phyloP scores from a whole-genome alignment of 2,888 invertebrate species.

The Anthoptus insignis region DNA sequence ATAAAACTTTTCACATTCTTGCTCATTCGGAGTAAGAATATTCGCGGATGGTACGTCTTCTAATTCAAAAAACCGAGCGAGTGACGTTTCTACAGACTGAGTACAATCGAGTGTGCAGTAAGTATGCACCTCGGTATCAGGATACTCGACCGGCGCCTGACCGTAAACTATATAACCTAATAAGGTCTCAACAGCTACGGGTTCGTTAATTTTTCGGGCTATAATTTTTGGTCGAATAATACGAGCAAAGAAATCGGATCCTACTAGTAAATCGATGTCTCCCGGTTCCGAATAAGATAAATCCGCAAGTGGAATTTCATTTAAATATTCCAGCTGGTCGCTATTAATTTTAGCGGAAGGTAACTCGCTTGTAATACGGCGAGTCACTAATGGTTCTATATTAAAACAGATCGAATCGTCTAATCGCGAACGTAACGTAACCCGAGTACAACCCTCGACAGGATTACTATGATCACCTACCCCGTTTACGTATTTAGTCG shows the following conservation, averaged over 20 bases:
- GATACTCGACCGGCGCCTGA: slow-evolving; percentile 5
- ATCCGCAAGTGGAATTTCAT: slow-evolving; percentile 31
- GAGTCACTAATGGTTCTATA: slow-evolving; percentile 20
- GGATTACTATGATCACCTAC: slow-evolving; percentile 23
- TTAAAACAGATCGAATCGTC: slow-evolving; percentile 5
- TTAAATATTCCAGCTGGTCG: slow-evolving; percentile 15
- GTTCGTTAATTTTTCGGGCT: slow-evolving; percentile 13
- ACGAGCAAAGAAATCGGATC: slow-evolving; percentile 24
- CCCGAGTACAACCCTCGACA: slow-evolving; percentile 21
- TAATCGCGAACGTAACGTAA: slow-evolving; percentile 21
- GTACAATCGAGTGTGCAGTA: slow-evolving; percentile 15
- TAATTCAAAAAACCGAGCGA: slow-evolving; percentile 20
- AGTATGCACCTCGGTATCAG: neutral
- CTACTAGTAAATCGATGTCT: slow-evolving; percentile 26
- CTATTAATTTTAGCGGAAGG: slow-evolving; percentile 13
- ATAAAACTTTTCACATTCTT: neutral
- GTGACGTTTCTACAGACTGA: slow-evolving; percentile 2
- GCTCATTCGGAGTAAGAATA: neutral
- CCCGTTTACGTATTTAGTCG: slow-evolving; percentile 18
- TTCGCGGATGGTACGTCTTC: slow-evolving; percentile 15
- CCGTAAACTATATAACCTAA: slow-evolving; percentile 11
- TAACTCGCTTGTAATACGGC: slow-evolving; percentile 26
- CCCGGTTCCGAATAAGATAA: slow-evolving; percentile 8
- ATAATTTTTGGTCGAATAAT: slow-evolving; percentile 20
- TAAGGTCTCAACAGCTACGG: slow-evolving; percentile 20